phyloP scores from a whole-genome alignment of 2,888 invertebrate species.

The Acleris sparsana region DNA sequence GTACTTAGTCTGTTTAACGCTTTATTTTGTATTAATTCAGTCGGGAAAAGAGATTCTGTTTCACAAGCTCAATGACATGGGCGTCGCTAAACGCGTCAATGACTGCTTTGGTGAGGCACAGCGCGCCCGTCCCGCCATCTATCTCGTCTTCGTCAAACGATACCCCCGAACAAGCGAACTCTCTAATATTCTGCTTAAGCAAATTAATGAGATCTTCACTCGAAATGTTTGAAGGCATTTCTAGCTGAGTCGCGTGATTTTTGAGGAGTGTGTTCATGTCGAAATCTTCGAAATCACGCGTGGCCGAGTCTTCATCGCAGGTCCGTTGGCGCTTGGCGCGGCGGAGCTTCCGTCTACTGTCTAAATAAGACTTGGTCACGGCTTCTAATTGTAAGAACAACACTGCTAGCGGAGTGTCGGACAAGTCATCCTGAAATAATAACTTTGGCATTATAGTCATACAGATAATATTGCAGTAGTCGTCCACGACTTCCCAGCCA shows the following conservation, averaged over 20 bases:
- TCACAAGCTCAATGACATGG: conserved; percentile 82
- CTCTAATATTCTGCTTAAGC: conserved; percentile 62
- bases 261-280: conserved; percentile 61
- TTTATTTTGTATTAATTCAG: conserved; percentile 47
- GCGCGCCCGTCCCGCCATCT: conserved; percentile 62
- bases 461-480: too few species aligned
- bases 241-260: conserved; percentile 59
- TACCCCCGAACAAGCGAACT: conserved; percentile 53
- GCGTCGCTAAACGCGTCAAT: conserved; percentile 87
- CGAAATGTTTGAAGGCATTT: conserved; percentile 53
- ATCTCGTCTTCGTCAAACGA: conserved; percentile 61
- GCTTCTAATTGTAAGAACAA: conserved; percentile 74
- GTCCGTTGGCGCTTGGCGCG: conserved; percentile 70
- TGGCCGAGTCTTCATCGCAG: conserved; percentile 53
- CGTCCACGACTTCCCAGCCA: not conserved
- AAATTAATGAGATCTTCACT: conserved; percentile 60
- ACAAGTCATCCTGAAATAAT: conserved; percentile 71
- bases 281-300: conserved; percentile 46
- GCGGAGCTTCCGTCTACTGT: conserved; percentile 64
- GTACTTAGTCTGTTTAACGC: not conserved
- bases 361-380: conserved; percentile 66
- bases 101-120: conserved; percentile 75
- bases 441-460: not conserved
- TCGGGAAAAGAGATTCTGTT: conserved; percentile 73
- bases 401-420: conserved; percentile 73